Conservation (phyloP, 2,113 vertebrate genomes). For the Lathamus discolor region DNA sequence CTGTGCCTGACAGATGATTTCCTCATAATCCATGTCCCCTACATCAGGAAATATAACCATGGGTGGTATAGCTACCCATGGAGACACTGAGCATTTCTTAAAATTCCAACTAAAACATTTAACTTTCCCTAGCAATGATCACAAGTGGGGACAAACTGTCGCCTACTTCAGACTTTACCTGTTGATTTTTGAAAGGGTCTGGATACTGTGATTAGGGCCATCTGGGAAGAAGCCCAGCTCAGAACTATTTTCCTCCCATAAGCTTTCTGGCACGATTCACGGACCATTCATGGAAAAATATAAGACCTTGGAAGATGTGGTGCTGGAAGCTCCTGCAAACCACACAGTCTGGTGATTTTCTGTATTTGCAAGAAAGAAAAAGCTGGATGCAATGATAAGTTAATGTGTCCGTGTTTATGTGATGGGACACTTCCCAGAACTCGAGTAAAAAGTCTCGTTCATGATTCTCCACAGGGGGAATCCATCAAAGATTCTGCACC, state of each 20-base stretch:
- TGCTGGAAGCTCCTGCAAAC: not conserved
- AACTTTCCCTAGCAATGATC: not conserved
- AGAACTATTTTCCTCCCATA: not conserved
- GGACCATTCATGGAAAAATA: not conserved
- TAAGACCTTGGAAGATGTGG: not conserved
- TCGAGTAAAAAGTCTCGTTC: not conserved
- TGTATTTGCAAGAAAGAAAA: not conserved
- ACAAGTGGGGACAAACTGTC: not conserved
- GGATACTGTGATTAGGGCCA: not conserved
- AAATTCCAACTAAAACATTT: not conserved
- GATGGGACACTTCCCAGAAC: not conserved
- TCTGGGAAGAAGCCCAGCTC: not conserved
- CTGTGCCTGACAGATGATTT: not conserved
- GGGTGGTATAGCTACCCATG: not conserved
- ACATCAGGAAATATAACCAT: not conserved
- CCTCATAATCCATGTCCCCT: not conserved
- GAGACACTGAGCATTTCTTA: not conserved
- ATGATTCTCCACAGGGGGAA: not conserved
- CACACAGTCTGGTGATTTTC: not conserved
- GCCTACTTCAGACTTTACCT: not conserved
- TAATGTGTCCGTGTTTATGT: not conserved
- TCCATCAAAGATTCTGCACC: not conserved
- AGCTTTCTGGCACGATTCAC: not conserved
- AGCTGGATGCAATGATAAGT: not conserved
- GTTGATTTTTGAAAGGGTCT: not conserved